phyloP scores from a whole-genome alignment of 2,888 invertebrate genomes.

The Cosmia pyralina region DNA sequence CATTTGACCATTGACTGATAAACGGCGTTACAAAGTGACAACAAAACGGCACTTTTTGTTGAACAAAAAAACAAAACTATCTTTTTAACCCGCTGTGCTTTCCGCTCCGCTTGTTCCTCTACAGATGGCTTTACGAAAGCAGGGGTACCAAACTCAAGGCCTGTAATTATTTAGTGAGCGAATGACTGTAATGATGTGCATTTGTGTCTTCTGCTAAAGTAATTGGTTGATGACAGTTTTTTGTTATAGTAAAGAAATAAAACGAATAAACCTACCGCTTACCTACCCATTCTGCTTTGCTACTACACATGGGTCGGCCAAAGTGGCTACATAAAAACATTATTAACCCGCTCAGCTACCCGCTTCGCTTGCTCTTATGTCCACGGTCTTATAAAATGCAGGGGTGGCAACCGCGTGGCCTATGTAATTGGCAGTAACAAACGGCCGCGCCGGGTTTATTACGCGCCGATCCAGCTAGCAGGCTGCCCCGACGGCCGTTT shows the following conservation, averaged over 20 bases:
- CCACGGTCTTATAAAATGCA: not conserved
- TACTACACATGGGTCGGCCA: not conserved
- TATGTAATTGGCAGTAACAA: constrained; percentile 77
- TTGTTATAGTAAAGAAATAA: no score
- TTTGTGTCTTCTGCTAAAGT: no score
- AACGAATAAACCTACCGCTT: not conserved
- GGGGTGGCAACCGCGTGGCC: constrained; percentile 78
- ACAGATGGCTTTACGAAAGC: not conserved
- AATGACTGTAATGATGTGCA: not conserved
- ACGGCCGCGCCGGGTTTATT: constrained; percentile 69
- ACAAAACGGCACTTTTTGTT: constrained; percentile 60
- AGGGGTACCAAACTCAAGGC: not conserved
- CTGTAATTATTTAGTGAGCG: not conserved
- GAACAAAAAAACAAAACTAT: not conserved
- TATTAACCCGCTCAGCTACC: not conserved
- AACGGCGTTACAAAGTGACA: not conserved
- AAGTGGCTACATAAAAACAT: not conserved
- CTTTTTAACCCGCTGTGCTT: not conserved
- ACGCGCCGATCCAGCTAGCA: constrained; percentile 62
- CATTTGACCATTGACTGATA: no score
- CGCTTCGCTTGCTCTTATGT: not conserved
- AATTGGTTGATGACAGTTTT: not conserved
- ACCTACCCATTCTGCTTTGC: constrained; percentile 64
- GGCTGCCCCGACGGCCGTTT: constrained; percentile 60
- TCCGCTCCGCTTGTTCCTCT: not conserved